Base-by-base conservation (phyloP, 2,113 vertebrate species). In the Lipophrys pholis region DNA sequence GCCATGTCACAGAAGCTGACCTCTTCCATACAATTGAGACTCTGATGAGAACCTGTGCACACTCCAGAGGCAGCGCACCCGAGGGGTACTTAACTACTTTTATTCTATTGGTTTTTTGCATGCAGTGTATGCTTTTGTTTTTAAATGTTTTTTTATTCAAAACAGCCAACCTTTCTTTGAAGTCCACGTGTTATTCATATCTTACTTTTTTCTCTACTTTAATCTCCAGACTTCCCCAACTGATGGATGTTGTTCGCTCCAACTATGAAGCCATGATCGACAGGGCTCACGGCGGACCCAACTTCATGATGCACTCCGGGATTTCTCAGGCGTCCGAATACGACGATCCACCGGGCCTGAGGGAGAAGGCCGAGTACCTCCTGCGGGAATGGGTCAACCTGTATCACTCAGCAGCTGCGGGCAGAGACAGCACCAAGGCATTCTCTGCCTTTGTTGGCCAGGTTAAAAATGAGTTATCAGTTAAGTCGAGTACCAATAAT, bases 271-370 rank as follows among this genome's bases (percentile, higher is more conserved):
- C 98, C 52, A 99, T 99, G 98, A 98, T 99, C 83, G 98, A 99
- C 85, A 95, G 98, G 68, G 97, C 97, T 77, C 97, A 99, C 0
- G 97, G 97, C 17, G 98, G 98, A 49, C 97, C 97, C 17, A 99
- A 99, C 91, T 99, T 99, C 87, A 99, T 99, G 98, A 99, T 99
- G 98, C 98, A 99, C 88, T 99, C 97, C 84, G 98, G 97, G 78
- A 99, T 99, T 68, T 99, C 98, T 9, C 98, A 99, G 90, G 98
- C 98, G 6, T 99, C 97, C 4, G 98, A 99, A 80, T 99, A 99
- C 0, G 97, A 99, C 65, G 98, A 99, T 80, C 98, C 98, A 0
- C 97, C 98, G 3, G 98, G 98, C 76, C 93, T 99, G 88, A 92
- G 97, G 83, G 98, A 99, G 93, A 99, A 99, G 84, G 98, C 98